These are phyloP conservation scores for Sarcoramphus papa DNA, from an alignment of 2,797 vertebrate species.

Conservation along the genomic window DNA sequence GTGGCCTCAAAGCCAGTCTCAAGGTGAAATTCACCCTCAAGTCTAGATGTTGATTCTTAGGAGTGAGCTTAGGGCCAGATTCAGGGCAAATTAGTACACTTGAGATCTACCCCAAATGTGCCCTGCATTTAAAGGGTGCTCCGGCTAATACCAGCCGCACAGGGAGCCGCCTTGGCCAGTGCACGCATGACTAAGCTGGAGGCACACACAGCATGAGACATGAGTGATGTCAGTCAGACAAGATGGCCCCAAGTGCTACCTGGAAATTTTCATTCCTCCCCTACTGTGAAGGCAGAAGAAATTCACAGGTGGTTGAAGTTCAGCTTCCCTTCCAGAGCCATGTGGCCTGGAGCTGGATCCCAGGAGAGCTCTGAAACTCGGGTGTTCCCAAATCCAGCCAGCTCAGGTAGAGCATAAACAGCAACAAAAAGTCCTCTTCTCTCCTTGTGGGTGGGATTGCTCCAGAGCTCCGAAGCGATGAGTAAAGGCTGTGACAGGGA, in stretches of 20 bases:
- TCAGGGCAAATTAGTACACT: not conserved
- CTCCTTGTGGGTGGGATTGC: not conserved
- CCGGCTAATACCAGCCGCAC: not conserved
- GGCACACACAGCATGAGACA: not conserved
- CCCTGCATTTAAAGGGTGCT: not conserved
- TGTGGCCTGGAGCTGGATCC: not conserved
- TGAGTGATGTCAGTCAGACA: not conserved
- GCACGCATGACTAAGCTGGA: not conserved
- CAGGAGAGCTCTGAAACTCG: not conserved
- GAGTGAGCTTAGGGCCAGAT: not conserved
- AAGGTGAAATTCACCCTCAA: not conserved
- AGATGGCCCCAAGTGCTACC: not conserved
- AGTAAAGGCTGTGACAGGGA: not conserved
- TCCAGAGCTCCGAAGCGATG: not conserved
- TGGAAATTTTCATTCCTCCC: not conserved
- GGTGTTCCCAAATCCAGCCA: not conserved
- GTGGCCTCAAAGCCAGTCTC: not conserved
- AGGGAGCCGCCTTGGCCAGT: accelerated
- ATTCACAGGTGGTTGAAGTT: not conserved
- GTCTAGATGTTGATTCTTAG: not conserved
- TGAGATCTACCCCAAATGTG: not conserved
- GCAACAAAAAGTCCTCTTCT: not conserved
- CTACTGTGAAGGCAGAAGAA: not conserved
- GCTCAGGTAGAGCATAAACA: not conserved
- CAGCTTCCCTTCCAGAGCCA: not conserved